phyloP scores from a whole-genome alignment of 23 tunicate genomes.

The Trididemnum clinides region DNA sequence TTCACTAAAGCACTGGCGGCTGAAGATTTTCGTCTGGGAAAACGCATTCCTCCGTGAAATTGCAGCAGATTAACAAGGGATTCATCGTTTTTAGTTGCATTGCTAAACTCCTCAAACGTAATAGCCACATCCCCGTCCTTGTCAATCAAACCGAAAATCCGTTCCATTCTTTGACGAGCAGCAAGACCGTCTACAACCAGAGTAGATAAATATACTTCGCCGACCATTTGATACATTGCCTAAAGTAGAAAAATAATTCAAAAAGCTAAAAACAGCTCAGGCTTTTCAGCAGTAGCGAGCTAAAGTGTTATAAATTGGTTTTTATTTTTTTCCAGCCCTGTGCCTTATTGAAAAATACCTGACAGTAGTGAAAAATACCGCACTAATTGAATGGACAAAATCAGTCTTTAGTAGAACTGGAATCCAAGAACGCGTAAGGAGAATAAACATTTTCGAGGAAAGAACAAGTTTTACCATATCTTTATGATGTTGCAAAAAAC shows the following conservation, averaged over 20 bases:
- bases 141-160: slow-evolving; percentile 50
- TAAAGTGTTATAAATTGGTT: no score
- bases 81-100: slow-evolving; percentile 43
- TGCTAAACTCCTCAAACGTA: slow-evolving; percentile 56
- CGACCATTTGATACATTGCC: slow-evolving; percentile 25
- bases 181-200: slow-evolving; percentile 5
- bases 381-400: no score
- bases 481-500: no score
- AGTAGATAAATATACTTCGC: neutral
- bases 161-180: slow-evolving; percentile 46
- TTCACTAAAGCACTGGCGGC: neutral
- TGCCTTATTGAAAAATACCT: no score
- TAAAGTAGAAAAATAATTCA: neutral
- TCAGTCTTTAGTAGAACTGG: no score
- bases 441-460: no score
- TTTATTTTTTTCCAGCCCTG: no score
- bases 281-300: no score
- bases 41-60: neutral
- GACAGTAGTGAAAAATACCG: no score
- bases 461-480: no score
- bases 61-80: slow-evolving; percentile 49
- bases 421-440: no score
- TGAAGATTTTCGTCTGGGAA: neutral
- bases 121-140: slow-evolving; percentile 51
- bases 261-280: no score